Evolutionary conservation across 2,113 vertebrate species (phyloP).

Genomic region (Melanerpes formicivorus): DNA sequence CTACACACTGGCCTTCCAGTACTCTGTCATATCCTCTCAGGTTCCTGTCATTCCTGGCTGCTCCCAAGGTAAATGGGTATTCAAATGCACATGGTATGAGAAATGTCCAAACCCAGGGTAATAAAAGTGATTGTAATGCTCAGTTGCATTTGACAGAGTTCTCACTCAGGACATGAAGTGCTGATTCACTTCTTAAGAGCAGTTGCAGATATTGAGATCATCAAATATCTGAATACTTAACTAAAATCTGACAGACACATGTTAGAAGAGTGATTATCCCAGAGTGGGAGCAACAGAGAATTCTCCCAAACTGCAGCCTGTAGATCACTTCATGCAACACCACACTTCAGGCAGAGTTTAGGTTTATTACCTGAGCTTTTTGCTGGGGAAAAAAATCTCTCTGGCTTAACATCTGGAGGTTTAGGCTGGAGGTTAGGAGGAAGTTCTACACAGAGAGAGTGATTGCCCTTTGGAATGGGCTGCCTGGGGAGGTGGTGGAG

Average conservation of each 20-base stretch:
- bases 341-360: too few relatives aligned
- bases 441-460: too few relatives aligned
- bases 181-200: not conserved
- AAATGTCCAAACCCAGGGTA: not conserved
- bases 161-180: not conserved
- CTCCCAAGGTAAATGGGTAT: not conserved
- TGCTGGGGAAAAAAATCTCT: not conserved
- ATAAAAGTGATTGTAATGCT: not conserved
- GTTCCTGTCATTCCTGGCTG: not conserved
- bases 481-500: too few relatives aligned
- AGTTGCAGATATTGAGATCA: not conserved
- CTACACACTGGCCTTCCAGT: not conserved
- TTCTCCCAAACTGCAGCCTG: not conserved
- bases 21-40: not conserved
- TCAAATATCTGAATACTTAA: not conserved
- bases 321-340: not conserved
- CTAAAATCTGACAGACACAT: not conserved
- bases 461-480: too few relatives aligned
- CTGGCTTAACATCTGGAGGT: not conserved
- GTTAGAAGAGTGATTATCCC: not conserved
- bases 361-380: not conserved
- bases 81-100: not conserved
- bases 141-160: not conserved
- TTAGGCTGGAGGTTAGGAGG: too few relatives aligned
- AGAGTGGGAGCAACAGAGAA: not conserved